Conservation (phyloP, 2,888 invertebrate species). For the Campopleginae sp. region DNA sequence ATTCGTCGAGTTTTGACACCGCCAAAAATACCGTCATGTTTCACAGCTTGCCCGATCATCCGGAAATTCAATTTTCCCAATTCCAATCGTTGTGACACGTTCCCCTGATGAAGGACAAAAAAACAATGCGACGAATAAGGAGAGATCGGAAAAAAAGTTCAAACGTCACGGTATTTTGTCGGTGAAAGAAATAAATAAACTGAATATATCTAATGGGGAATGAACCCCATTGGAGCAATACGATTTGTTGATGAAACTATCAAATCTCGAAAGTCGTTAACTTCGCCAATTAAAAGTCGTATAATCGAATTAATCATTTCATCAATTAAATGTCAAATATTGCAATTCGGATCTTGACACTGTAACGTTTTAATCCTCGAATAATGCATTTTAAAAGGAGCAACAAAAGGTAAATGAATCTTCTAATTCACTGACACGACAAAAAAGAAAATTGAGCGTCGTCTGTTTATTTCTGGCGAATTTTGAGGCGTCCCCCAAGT, state of each 20-base stretch:
- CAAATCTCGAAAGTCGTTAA: conserved; percentile 48
- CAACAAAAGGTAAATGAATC: conserved; percentile 14
- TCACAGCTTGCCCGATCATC: not conserved
- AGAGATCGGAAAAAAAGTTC: not conserved
- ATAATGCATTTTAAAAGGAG: conserved; percentile 45
- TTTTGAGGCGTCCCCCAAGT: conserved; percentile 11
- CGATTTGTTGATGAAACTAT: conserved; percentile 15
- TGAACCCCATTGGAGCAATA: conserved; percentile 40
- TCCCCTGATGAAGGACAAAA: not conserved
- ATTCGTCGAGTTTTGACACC: conserved; percentile 24
- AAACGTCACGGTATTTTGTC: conserved; percentile 17
- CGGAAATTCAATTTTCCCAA: not conserved
- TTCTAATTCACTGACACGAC: not conserved
- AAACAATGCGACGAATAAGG: not conserved
- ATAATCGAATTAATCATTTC: conserved; percentile 37
- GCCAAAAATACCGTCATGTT: conserved; percentile 17
- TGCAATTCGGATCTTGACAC: conserved; percentile 58
- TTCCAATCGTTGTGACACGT: not conserved
- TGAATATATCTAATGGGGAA: conserved; percentile 50
- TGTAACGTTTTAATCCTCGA: conserved; percentile 62
- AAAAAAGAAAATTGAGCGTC: conserved; percentile 28
- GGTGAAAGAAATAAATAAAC: not conserved
- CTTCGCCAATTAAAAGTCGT: conserved; percentile 46
- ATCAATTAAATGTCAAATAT: conserved; percentile 55
- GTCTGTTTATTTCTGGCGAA: conserved; percentile 50